Base-by-base conservation (phyloP, 1,140 invertebrate species). In the Vanessa tameamea region DNA sequence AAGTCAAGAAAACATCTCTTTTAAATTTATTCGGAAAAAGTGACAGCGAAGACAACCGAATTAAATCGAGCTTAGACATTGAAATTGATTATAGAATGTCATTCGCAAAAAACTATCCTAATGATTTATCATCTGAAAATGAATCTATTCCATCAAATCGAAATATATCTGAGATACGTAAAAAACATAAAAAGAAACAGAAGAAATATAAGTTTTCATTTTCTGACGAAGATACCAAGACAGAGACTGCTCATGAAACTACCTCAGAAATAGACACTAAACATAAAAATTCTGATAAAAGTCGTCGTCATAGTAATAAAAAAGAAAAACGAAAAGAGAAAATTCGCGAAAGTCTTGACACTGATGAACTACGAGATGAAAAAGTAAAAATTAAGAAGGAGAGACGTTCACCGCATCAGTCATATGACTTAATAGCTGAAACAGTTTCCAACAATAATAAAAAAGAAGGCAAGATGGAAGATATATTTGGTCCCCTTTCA, bases 141-240 rank as follows among this genome's bases (percentile, higher is more conserved):
- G 94, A 94, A 81, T 92, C 89, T 3, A 80, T 87, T 57, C 72
- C 82, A 64, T 86, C 82, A 31, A 89, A 86, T 75, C 87, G 82
- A 78, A 87, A 83, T 83, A 65, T 68, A 72, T 78, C 86, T 31
- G 95, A 95, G 79, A 83, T 93, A 43, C 92, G 95, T 6, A 97
- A 96, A 81, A 97, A 97, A 82, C 96, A 97, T 79, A 97, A 97
- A 85, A 97, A 97, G 90, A 97, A 97, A 82, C 96, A 97, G 83
- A 97, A 96, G 82, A 95, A 95, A 7, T 94, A 96, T 68, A 97
- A 97, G 83, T 95, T 94, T 76, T 94, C 94, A 3, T 89, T 94
- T 20, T 94, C 94, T 0, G 95, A 93, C 72, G 95, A 95, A 69
- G 95, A 95, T 57, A 89, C 84, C 14, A 92, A 92, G 78, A 77